These are phyloP conservation scores for Trachelipus rathkii DNA, from an alignment of 1,140 invertebrate species.

Conservation along the genomic window DNA sequence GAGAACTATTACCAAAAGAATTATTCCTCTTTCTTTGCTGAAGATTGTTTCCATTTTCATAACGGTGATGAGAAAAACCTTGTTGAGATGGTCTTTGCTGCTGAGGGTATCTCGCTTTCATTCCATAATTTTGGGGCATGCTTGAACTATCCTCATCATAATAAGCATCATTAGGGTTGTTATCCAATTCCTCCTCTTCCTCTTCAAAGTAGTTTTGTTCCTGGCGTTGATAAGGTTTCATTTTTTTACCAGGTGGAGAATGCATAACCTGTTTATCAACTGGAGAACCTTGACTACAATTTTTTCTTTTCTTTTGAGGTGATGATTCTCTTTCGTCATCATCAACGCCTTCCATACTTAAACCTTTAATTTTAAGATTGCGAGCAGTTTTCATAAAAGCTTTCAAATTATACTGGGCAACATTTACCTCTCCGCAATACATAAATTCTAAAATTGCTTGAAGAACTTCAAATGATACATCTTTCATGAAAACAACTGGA, in stretches of 20 bases:
- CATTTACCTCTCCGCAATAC: constrained; percentile 23
- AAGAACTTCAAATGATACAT: constrained; percentile 1
- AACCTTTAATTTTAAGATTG: constrained; percentile 17
- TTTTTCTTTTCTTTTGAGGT: neutral
- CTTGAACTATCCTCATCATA: no score
- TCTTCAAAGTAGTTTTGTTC: neutral
- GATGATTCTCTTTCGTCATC: neutral
- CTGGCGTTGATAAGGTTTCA: neutral
- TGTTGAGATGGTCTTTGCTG: no score
- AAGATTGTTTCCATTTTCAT: no score
- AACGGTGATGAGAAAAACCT: no score
- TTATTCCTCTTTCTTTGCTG: no score
- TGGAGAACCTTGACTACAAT: no score
- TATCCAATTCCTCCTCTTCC: neutral
- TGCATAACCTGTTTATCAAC: neutral
- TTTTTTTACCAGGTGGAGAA: neutral
- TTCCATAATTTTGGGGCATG: no score
- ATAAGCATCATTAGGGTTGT: no score
- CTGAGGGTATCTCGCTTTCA: no score
- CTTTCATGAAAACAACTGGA: constrained; percentile 19
- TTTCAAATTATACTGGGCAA: constrained; percentile 16
- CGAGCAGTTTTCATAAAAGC: constrained; percentile 12
- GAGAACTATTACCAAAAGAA: no score
- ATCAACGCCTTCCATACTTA: neutral
- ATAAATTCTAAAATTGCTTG: constrained; percentile 17